Evolutionary conservation across 2,113 vertebrate species (phyloP), one percentile per base, ranked within the genome.

Genomic region (Phyllostomus discolor): DNA sequence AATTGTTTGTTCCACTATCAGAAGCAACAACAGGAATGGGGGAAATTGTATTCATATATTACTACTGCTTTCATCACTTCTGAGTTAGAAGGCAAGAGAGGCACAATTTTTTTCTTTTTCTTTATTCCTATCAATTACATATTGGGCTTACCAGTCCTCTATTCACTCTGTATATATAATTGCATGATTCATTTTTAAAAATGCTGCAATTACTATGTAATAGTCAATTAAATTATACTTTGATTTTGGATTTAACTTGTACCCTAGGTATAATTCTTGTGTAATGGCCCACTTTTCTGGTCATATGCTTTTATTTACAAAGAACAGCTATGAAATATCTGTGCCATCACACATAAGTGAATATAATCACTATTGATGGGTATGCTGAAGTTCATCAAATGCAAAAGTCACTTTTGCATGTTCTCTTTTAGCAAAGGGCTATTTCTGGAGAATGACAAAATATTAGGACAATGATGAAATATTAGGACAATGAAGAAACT

Each of bases 211-310:
- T 93, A 92, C 66, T 67, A 66, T 67, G 52, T 88, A 95, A 91
- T 88, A 88, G 78, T 85, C 1, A 0, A 94, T 95, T 94, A 97
- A 96, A 81, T 46, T 85, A 3, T 95, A 95, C 88, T 94, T 88
- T 97, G 66, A 89, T 92, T 95, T 96, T 78, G 91, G 38, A 91
- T 85, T 93, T 95, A 93, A 91, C 83, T 93, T 84, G 52, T 22
- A 93, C 43, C 78, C 38, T 84, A 67, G 78, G 78, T 88, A 46
- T 96, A 94, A 94, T 94, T 95, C 57, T 92, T 97, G 70, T 88
- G 28, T 72, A 96, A 93, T 93, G 50, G 38, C 35, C 15, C 33
- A 7, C 3, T 73, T 97, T 95, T 70, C 94, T 95, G 59, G 43
- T 96, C 92, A 82, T 52, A 62, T 72, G 50, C 52, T 93, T 80